Evolutionary conservation across 2,797 vertebrate species (phyloP).

Genomic region (Parotocinclus haroldoi): DNA sequence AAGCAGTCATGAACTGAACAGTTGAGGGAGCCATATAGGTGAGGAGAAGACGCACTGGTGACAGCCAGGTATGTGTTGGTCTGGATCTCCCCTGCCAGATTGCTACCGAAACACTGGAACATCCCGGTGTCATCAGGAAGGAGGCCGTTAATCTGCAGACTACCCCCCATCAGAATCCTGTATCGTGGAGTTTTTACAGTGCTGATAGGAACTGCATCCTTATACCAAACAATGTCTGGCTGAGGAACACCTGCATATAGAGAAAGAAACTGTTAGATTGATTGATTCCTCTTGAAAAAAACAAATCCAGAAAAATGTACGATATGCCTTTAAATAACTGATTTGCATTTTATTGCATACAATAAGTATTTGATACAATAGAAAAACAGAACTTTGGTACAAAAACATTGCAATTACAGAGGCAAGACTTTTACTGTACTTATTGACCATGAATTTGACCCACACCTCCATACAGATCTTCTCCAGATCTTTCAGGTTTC

Average conservation of each 20-base stretch:
- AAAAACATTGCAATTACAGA: too few species aligned
- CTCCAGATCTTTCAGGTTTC: too few species aligned
- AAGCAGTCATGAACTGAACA: slow-evolving; percentile 15
- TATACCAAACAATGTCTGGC: slow-evolving; percentile 92
- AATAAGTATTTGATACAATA: too few species aligned
- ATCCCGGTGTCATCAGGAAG: slow-evolving; percentile 92
- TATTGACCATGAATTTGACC: too few species aligned
- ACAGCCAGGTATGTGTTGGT: slow-evolving; percentile 96
- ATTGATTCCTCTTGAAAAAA: too few species aligned
- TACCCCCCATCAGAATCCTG: slow-evolving; percentile 81
- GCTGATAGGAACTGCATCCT: slow-evolving; percentile 83
- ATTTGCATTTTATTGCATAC: too few species aligned
- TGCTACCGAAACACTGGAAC: slow-evolving; percentile 96
- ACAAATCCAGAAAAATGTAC: too few species aligned
- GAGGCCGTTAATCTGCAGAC: slow-evolving; percentile 91
- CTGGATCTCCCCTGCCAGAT: slow-evolving; percentile 89
- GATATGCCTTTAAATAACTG: too few species aligned
- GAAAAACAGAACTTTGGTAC: too few species aligned
- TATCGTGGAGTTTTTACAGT: slow-evolving; percentile 82
- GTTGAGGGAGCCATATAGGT: slow-evolving; percentile 21
- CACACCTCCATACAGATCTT: too few species aligned
- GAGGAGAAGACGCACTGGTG: slow-evolving; percentile 80
- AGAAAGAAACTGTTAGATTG: background rate
- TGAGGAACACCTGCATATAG: slow-evolving; percentile 79
- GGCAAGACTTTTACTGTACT: too few species aligned